Base-by-base conservation (phyloP, 2,797 vertebrate species). In the Poliocrania exsul region DNA sequence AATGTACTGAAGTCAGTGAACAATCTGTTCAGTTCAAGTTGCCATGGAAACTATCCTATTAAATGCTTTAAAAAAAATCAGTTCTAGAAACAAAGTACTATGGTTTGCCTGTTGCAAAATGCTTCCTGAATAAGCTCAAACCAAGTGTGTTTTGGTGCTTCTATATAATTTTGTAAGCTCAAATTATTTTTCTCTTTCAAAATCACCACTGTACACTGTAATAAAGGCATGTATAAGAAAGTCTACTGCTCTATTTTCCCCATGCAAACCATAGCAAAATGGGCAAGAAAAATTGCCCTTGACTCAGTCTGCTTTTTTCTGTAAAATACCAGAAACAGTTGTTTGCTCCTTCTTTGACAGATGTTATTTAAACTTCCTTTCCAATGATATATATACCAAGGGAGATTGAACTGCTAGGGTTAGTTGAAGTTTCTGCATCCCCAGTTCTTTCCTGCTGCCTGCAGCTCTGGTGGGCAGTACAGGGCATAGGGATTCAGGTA, bases 21-120 rank as follows among this genome's bases (percentile, higher is more conserved):
- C 95, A 96, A 94, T 95, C 96, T 96, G 95, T 97, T 97, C 96
- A 53, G 96, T 95, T 94, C 94, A 88, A 19, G 96, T 98, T 97
- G 75, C 95, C 94, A 93, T 97, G 92, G 97, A 91, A 97, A 98
- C 97, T 92, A 66, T 77, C 96, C 93, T 92, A 96, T 97, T 97
- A 97, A 97, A 94, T 90, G 86, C 51, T 91, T 67, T 4, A 95
- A 88, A 67, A 88, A 81, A 47, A 73, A 84, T 6, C 86, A 87
- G 72, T 92, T 46, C 47, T 91, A 92, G 92, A 97, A 97, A 93
- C 96, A 92, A 97, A 97, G 84, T 97, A 93, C 67, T 93, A 64
- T 67, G 75, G 90, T 96, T 97, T 88, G 85, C 79, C 77, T 79
- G 66, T 90, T 85, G 95, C 75, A 92, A 92, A 95, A 91, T 81